Conservation (phyloP, 2,113 vertebrate species). For the Syngnathus scovelli region DNA sequence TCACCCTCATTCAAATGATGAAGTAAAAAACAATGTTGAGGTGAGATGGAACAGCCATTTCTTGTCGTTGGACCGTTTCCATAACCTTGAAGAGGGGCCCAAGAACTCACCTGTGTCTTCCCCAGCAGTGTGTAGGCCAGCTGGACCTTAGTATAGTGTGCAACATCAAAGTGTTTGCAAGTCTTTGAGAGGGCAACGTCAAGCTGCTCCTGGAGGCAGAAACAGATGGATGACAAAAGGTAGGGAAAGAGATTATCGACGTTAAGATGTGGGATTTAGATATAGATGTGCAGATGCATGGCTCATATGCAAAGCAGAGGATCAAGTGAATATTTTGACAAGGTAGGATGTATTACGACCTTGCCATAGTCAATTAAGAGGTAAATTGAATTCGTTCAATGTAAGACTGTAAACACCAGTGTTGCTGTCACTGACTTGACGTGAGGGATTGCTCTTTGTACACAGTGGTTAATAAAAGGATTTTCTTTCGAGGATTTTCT, state of each 20-base stretch:
- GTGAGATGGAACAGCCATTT: background rate
- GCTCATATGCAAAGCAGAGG: slow-evolving; percentile 26
- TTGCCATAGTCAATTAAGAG: slow-evolving; percentile 24
- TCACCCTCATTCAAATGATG: background rate
- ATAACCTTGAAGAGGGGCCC: background rate
- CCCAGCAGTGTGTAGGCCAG: slow-evolving; percentile 92
- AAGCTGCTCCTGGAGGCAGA: slow-evolving; percentile 83
- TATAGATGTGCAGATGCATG: slow-evolving; percentile 30
- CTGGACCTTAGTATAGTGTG: slow-evolving; percentile 95
- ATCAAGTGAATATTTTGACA: slow-evolving; percentile 24
- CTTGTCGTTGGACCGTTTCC: background rate
- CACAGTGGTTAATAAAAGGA: slow-evolving; percentile 17
- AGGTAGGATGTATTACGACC: slow-evolving; percentile 1
- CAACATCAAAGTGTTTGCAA: slow-evolving; percentile 95
- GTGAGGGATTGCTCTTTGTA: background rate
- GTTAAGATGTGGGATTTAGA: slow-evolving; percentile 38
- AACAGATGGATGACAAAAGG: slow-evolving; percentile 31
- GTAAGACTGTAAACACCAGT: background rate
- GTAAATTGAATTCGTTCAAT: background rate
- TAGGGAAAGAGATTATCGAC: slow-evolving; percentile 29
- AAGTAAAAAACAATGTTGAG: slow-evolving; percentile 2
- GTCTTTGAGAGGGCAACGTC: slow-evolving; percentile 96
- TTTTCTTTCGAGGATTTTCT: slow-evolving; percentile 8
- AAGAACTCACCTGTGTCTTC: slow-evolving; percentile 88
- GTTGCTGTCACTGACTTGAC: background rate